Percentiles rank a stretch among this genome's conserved stretches.
Conservation (phyloP, 2,888 invertebrate species). For the Ormia ochracea region DNA sequence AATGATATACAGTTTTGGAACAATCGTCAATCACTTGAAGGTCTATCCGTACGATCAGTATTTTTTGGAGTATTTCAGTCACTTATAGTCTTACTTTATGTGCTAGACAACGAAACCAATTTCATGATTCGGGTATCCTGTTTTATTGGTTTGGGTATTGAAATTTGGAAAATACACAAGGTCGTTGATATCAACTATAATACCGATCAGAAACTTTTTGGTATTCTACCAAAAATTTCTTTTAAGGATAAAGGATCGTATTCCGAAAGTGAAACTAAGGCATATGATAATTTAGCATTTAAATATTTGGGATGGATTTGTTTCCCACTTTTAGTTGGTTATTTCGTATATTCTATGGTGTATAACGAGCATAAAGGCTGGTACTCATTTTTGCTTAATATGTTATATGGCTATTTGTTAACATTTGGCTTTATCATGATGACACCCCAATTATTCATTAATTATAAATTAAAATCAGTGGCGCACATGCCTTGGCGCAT, state of each 20-base stretch:
- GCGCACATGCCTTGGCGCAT: slow-evolving; percentile 99
- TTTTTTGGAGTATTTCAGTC: slow-evolving; percentile 99
- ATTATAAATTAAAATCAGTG: slow-evolving; percentile 99
- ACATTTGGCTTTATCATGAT: slow-evolving; percentile 99
- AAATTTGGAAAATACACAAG: slow-evolving; percentile 99
- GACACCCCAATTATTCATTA: slow-evolving; percentile 99
- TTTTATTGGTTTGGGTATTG: slow-evolving; percentile 95
- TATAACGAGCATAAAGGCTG: slow-evolving; percentile 99
- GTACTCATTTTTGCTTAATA: slow-evolving; percentile 97
- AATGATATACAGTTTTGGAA: slow-evolving; percentile 99
- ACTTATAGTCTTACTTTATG: slow-evolving; percentile 94
- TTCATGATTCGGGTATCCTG: slow-evolving; percentile 96
- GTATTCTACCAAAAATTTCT: slow-evolving; percentile 86
- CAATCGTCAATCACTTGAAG: slow-evolving; percentile 96
- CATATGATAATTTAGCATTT: slow-evolving; percentile 97
- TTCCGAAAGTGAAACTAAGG: slow-evolving; percentile 93
- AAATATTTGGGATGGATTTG: slow-evolving; percentile 96
- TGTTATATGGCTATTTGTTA: slow-evolving; percentile 97
- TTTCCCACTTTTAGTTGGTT: slow-evolving; percentile 94
- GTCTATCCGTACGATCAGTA: slow-evolving; percentile 97
- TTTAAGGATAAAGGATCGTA: slow-evolving; percentile 98
- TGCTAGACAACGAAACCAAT: slow-evolving; percentile 99
- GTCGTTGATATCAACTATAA: slow-evolving; percentile 90
- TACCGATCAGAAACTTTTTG: slow-evolving; percentile 85
- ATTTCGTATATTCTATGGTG: slow-evolving; percentile 94